Percentiles rank a stretch among this genome's conserved stretches.
Conservation (phyloP, 2,113 vertebrate species). For the Siniperca chuatsi region DNA sequence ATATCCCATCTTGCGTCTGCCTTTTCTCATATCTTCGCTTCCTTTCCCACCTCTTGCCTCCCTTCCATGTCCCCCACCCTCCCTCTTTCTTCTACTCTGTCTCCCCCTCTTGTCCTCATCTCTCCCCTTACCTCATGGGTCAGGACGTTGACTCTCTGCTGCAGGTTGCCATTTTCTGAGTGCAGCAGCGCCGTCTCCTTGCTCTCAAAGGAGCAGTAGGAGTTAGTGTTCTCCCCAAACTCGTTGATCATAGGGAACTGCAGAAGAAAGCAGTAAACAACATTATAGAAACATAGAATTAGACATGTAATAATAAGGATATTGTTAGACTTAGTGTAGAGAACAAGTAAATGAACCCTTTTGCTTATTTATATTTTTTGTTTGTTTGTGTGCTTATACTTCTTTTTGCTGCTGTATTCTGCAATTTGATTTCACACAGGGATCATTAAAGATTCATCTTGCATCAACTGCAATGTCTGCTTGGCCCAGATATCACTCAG, state of each 20-base stretch:
- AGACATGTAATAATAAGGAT: neutral
- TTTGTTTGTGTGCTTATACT: conserved; percentile 17
- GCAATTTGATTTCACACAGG: conserved; percentile 44
- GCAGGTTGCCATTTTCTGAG: conserved; percentile 93
- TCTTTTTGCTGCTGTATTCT: conserved; percentile 12
- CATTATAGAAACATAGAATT: neutral
- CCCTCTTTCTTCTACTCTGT: neutral
- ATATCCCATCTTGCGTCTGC: neutral
- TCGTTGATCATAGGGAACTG: conserved; percentile 95
- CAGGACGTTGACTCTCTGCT: conserved; percentile 94
- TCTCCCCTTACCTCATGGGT: conserved; percentile 90
- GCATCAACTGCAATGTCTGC: conserved; percentile 32
- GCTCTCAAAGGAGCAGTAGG: conserved; percentile 89
- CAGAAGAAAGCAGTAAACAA: conserved; percentile 2
- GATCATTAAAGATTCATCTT: conserved; percentile 65
- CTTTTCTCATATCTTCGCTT: neutral
- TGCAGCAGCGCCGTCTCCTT: conserved; percentile 94
- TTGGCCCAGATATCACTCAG: conserved; percentile 59
- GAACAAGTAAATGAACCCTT: neutral
- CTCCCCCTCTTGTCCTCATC: neutral
- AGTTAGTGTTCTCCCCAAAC: conserved; percentile 91
- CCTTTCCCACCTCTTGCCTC: too few species aligned
- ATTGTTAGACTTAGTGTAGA: neutral
- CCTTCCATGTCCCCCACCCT: neutral
- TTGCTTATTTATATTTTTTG: neutral